Base-by-base conservation (phyloP, 2,888 invertebrate species). In the Petrolisthes cinctipes region DNA sequence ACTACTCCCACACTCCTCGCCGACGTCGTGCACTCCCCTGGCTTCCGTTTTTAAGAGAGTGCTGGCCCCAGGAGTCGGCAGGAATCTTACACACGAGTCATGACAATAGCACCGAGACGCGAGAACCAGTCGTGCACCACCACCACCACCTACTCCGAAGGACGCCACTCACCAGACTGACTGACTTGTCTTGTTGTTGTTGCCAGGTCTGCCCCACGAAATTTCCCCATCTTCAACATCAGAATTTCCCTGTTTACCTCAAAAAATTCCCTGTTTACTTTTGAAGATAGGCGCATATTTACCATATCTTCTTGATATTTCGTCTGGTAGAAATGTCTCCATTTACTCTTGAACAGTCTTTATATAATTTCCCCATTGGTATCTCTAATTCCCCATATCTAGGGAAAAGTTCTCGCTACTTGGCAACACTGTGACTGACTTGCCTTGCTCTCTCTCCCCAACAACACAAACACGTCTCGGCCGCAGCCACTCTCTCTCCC, bases 401-500 rank as follows among this genome's bases (percentile, higher is more conserved):
- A 37, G 37, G 37, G 37, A 37, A 1, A 37, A 37, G 2, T 37
- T 37, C 37, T 37, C 37, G 2, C 0, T 37, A 37, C 37, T 37
- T 37, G 37, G 37, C 37, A 37, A 37, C 37, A 37, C 37, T 37
- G 71, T 84, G 66, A 23, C 51, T 61, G 51, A 14, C 11, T 56
- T 51, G 37, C 51, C 76, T 79, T 51, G 78, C 17, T 79, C 54
- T 54, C 54, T 76, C 51, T 51, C 53, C 76, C 51, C 23, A 53
- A 53, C 82, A 56, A 75, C 75, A 66, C 84, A 79, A 83, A 84
- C 84, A 84, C 78, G 78, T 84, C 84, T 84, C 84, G 84, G 57
- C 84, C 84, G 66, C 76, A 83, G 83, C 84, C 54, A 53, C 84
- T 84, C 84, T 78, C 37, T 37, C 37, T 37, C 37, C 37, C 37